phyloP scores from a whole-genome alignment of 1,140 invertebrate genomes.

The Latrodectus geometricus region DNA sequence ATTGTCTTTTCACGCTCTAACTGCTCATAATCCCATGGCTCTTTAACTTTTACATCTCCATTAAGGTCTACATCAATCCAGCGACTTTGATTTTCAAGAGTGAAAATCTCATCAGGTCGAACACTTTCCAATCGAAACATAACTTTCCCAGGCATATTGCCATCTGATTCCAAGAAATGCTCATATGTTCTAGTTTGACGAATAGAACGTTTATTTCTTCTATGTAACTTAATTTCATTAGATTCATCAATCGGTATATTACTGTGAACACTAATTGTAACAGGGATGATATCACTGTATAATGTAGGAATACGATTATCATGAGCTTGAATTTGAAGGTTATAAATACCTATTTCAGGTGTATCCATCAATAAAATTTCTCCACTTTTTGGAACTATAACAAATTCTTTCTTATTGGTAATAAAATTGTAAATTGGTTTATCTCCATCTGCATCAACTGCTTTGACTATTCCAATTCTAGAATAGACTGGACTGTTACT shows the following conservation, averaged over 20 bases:
- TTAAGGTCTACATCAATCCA: conserved; percentile 93
- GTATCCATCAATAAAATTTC: conserved; percentile 81
- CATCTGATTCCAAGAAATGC: conserved; percentile 86
- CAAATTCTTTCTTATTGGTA: conserved; percentile 77
- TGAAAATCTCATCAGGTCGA: conserved; percentile 90
- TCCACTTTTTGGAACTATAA: conserved; percentile 91
- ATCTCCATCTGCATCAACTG: conserved; percentile 87
- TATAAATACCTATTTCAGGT: conserved; percentile 52
- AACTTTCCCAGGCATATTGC: conserved; percentile 85
- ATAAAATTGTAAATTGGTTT: conserved; percentile 84
- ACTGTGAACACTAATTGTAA: conserved; percentile 20
- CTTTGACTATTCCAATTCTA: conserved; percentile 82
- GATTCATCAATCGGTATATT: not conserved
- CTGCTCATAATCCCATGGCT: conserved; percentile 97
- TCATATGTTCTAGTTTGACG: conserved; percentile 91
- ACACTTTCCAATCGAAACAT: conserved; percentile 92
- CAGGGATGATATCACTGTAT: conserved; percentile 71
- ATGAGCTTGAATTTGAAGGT: conserved; percentile 80
- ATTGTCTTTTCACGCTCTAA: conserved; percentile 95
- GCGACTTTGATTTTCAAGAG: conserved; percentile 84
- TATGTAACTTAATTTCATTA: not conserved
- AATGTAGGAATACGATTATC: conserved; percentile 77
- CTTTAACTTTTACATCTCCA: conserved; percentile 91
- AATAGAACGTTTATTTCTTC: conserved; percentile 75
- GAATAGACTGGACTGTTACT: conserved; percentile 77